Evolutionary conservation across 1,140 invertebrate genomes (phyloP), one percentile per base, ranked within the genome.

Genomic region (Drosophila azteca): DNA sequence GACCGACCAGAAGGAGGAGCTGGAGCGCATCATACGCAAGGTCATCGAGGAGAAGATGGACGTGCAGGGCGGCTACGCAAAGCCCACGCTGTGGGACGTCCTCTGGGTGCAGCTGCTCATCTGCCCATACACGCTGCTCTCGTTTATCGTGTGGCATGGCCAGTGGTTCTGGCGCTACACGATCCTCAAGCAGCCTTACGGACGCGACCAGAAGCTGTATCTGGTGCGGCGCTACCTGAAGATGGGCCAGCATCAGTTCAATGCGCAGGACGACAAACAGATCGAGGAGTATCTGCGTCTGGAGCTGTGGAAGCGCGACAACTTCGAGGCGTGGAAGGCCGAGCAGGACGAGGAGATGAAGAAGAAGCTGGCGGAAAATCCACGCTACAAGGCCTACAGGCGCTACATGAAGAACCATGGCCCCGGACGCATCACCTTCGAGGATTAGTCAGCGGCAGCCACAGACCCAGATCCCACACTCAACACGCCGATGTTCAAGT

Each of bases 41-140:
- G 95, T 98, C 9, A 95, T 98, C 62, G 96, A 96, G 92, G 95
- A 97, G 75, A 97, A 97, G 85, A 97, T 98, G 94, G 96, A 97
- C 90, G 97, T 98, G 35, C 95, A 96, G 89, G 97, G 97, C 4
- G 96, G 96, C 6, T 98, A 97, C 92, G 95, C 96, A 0, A 97
- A 96, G 90, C 96, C 96, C 6, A 94, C 94, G 58, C 89, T 96
- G 3, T 92, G 92, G 31, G 95, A 98, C 92, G 94, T 98, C 1
- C 91, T 98, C 8, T 97, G 96, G 95, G 92, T 97, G 55, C 96
- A 97, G 91, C 88, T 98, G 39, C 90, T 97, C 39, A 94, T 97
- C 31, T 93, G 95, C 26, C 97, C 97, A 0, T 96, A 96, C 80
- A 95, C 95, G 20, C 82, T 96, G 11, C 76, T 93, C 24, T 92